These are phyloP conservation scores for Eupithecia tripunctaria DNA, from an alignment of 2,888 invertebrate species.

Conservation along the genomic window DNA sequence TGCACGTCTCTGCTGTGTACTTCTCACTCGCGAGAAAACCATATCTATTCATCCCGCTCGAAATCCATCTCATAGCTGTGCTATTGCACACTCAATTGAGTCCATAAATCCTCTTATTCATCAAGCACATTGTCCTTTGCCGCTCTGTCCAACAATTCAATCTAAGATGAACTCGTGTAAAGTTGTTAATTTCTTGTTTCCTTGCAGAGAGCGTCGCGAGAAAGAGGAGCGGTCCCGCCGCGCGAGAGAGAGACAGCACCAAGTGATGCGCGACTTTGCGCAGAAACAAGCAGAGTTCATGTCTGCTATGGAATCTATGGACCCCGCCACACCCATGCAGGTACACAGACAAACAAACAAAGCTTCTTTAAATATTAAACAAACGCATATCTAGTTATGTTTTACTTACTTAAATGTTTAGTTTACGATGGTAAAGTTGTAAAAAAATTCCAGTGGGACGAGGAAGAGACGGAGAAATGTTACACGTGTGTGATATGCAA, in stretches of 20 bases:
- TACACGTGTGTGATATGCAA: slow-evolving; percentile 98
- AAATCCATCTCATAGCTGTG: too few species aligned
- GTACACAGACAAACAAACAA: not conserved
- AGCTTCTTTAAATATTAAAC: too few species aligned
- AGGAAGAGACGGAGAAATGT: slow-evolving; percentile 86
- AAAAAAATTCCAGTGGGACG: slow-evolving; percentile 73
- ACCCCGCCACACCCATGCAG: slow-evolving; percentile 79
- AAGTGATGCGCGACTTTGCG: slow-evolving; percentile 97
- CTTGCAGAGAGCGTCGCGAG: slow-evolving; percentile 81
- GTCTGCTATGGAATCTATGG: slow-evolving; percentile 80
- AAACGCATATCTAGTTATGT: too few species aligned
- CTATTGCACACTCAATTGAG: too few species aligned
- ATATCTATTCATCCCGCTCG: too few species aligned
- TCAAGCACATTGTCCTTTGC: not conserved
- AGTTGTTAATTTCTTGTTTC: not conserved
- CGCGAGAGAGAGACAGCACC: slow-evolving; percentile 95
- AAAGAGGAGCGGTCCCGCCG: slow-evolving; percentile 92
- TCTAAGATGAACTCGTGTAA: not conserved
- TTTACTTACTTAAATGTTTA: too few species aligned
- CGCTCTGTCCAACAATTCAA: not conserved
- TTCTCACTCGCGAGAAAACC: too few species aligned
- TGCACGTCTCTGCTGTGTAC: too few species aligned
- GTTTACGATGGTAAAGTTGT: too few species aligned
- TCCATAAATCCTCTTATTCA: not conserved
- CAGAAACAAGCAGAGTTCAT: slow-evolving; percentile 95